Conservation (phyloP, 1,140 invertebrate genomes). For the Lethrus apterus region DNA sequence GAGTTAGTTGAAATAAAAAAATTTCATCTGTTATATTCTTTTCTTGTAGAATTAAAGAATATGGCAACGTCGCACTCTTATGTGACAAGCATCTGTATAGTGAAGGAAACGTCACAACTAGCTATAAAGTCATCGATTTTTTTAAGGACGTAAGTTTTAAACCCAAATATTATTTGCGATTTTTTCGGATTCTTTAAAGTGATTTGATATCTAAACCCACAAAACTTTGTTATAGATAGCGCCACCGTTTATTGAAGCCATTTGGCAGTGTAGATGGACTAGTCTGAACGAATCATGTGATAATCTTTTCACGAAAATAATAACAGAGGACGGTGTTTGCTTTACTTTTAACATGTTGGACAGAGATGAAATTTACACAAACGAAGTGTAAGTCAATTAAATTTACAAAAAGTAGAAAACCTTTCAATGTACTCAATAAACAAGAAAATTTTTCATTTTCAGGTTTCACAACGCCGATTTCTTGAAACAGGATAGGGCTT, state of each 20-base stretch:
- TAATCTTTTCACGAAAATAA: slow-evolving; percentile 51
- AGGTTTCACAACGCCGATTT: slow-evolving; percentile 43
- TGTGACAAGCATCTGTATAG: slow-evolving; percentile 47
- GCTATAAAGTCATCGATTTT: slow-evolving; percentile 26
- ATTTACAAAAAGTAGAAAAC: not conserved
- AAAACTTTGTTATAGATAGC: slow-evolving; percentile 45
- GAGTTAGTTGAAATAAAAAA: slow-evolving; percentile 42
- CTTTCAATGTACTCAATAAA: no score
- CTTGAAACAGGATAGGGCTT: slow-evolving; percentile 37
- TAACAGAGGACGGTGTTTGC: slow-evolving; percentile 64
- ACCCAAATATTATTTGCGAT: no score
- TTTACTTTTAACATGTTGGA: slow-evolving; percentile 62
- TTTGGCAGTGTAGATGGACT: slow-evolving; percentile 49
- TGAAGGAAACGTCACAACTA: slow-evolving; percentile 35
- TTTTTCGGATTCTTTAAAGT: no score
- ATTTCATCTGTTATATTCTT: not conserved
- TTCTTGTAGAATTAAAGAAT: not conserved
- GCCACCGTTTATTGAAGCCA: slow-evolving; percentile 48
- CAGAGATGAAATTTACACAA: slow-evolving; percentile 48
- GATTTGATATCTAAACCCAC: no score
- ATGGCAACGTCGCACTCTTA: slow-evolving; percentile 42
- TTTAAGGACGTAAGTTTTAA: not conserved
- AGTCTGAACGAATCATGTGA: slow-evolving; percentile 46
- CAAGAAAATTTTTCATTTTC: not conserved
- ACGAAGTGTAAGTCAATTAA: slow-evolving; percentile 41